Evolutionary conservation across 1,140 invertebrate species (phyloP), one percentile per base, ranked within the genome.

Genomic region (Venturia canescens): DNA sequence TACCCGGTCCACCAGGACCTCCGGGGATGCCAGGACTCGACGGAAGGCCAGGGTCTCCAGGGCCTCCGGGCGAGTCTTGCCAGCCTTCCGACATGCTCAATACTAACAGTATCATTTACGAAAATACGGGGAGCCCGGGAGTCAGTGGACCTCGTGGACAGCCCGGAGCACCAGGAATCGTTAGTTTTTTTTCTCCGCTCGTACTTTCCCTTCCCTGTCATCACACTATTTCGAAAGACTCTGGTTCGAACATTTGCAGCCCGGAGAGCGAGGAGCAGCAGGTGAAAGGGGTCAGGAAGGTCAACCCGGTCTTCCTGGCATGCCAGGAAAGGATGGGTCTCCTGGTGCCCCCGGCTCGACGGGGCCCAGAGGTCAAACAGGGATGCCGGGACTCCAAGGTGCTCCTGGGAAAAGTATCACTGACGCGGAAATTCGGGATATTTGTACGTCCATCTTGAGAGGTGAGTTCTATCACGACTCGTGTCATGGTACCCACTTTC

Each of bases 371-470:
- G 93, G 93, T 34, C 90, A 90, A 75, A 88, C 90, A 27, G 93
- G 93, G 78, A 85, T 88, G 80, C 89, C 91, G 26, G 93, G 96
- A 60, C 88, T 95, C 50, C 94, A 91, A 74, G 93, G 93, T 48
- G 83, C 88, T 48, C 90, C 88, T 81, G 93, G 93, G 21, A 85
- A 90, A 78, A 90, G 87, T 80, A 91, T 92, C 60, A 89, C 84
- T 13, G 93, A 94, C 79, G 88, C 89, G 18, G 93, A 94, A 86
- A 88, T 94, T 78, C 85, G 92, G 81, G 93, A 94, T 82, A 93
- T 94, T 80, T 94, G 93, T 83, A 85, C 90, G 23, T 90, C 87
- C 23, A 92, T 94, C 18, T 81, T 94, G 16, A 89, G 93, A 92
- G 93, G 93, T 94, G 86, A 84, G 79, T 66, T 57, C 79, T 75